Evolutionary conservation across 2,888 invertebrate genomes (phyloP).

Genomic region (Alentia gelatinosa): DNA sequence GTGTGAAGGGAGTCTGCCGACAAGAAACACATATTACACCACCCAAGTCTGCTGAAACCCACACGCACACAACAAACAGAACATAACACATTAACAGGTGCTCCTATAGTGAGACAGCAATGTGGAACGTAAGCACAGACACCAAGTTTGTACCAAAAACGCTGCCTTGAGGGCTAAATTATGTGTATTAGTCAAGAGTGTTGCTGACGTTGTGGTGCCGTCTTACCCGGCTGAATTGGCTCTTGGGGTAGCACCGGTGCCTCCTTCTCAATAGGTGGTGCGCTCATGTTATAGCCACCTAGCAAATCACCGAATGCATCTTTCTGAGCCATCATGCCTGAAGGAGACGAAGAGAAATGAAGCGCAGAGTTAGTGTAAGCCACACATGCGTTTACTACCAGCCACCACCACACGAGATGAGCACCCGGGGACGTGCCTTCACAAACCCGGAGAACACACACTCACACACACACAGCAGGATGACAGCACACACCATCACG

Average conservation of each 20-base stretch:
- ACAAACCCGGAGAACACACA: background rate
- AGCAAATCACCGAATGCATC: conserved; percentile 76
- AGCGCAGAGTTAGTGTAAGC: conserved; percentile 50
- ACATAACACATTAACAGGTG: no score
- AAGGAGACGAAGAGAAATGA: conserved; percentile 35
- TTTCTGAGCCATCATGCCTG: conserved; percentile 63
- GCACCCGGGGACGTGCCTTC: background rate
- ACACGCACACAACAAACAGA: no score
- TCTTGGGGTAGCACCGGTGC: conserved; percentile 10
- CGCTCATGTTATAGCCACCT: conserved; percentile 71
- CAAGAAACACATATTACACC: no score
- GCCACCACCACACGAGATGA: background rate
- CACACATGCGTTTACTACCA: conserved; percentile 12
- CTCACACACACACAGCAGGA: background rate
- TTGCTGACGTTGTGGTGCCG: background rate
- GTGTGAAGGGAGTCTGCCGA: no score
- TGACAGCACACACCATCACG: no score
- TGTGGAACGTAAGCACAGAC: no score
- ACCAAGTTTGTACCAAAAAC: no score
- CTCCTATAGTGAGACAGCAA: no score
- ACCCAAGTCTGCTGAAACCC: no score
- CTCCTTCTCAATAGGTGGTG: conserved; percentile 9
- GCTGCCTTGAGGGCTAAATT: no score
- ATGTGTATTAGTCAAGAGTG: no score
- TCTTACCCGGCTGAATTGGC: conserved; percentile 12